Conservation (phyloP, 2,888 invertebrate genomes). For the Chymomyza caudatula region DNA sequence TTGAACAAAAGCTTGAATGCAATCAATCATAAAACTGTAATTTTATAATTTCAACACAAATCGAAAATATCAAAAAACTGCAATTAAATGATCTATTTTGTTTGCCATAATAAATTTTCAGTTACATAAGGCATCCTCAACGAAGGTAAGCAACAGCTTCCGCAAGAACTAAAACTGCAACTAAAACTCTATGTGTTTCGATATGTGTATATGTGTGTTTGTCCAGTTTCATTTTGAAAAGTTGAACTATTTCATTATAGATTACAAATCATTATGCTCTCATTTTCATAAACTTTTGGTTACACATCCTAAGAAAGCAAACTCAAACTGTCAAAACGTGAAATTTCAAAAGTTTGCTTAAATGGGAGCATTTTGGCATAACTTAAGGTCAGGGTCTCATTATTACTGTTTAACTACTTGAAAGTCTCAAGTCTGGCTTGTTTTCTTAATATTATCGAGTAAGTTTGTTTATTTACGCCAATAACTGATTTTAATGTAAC, state of each 20-base stretch:
- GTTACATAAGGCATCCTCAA: conserved; percentile 71
- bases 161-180: background rate
- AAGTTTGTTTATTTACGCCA: conserved; percentile 7
- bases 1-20: background rate
- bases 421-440: background rate
- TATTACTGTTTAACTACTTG: too few relatives aligned
- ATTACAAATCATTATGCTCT: background rate
- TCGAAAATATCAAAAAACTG: background rate
- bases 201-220: background rate
- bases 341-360: too few relatives aligned
- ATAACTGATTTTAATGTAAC: too few relatives aligned
- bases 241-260: background rate
- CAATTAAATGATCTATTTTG: background rate
- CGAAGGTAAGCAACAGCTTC: conserved; percentile 67
- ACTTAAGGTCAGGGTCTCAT: too few relatives aligned
- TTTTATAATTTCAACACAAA: background rate
- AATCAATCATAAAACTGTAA: background rate
- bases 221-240: background rate
- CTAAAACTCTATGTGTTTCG: background rate
- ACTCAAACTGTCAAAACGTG: too few relatives aligned
- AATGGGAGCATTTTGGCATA: too few relatives aligned
- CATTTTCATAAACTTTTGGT: background rate
- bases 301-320: too few relatives aligned
- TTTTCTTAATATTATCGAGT: background rate
- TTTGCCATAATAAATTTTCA: conserved; percentile 39